A percentile compares a stretch with the other conserved stretches of the same genome.
Evolutionary conservation across 2,113 vertebrate species (phyloP).

Genomic region (Gallinago paraguaiae): DNA sequence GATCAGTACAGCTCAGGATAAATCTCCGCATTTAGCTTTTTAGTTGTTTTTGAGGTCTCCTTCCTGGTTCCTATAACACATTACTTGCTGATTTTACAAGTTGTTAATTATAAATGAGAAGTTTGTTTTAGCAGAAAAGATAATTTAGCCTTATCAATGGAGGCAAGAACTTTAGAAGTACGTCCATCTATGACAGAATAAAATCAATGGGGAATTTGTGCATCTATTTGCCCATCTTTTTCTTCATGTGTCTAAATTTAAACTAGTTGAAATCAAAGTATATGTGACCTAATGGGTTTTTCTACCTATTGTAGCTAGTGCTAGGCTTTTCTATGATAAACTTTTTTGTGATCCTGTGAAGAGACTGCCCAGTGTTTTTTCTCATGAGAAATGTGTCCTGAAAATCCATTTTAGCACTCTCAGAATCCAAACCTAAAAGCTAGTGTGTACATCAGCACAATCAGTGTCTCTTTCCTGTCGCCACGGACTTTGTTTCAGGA

Average conservation of each 20-base stretch:
- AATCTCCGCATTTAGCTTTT: background rate
- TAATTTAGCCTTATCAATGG: background rate
- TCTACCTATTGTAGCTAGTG: background rate
- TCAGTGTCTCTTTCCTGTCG: background rate
- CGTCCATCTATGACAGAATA: background rate
- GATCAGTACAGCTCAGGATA: background rate
- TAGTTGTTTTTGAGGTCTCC: background rate
- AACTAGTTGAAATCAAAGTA: background rate
- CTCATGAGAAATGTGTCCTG: background rate
- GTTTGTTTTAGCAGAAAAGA: background rate
- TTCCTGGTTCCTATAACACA: background rate
- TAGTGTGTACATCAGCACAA: background rate
- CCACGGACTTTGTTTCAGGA: background rate
- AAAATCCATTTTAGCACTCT: background rate
- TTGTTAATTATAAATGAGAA: background rate
- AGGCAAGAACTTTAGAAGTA: background rate
- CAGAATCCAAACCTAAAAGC: background rate
- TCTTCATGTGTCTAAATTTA: background rate
- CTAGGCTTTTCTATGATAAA: background rate
- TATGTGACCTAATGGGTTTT: background rate
- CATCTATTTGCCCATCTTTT: background rate
- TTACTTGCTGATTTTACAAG: background rate
- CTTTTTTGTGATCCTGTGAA: background rate
- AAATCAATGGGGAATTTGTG: background rate
- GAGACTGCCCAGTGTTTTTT: background rate